A percentile compares a stretch with the other conserved stretches of the same genome.
phyloP scores from a whole-genome alignment of 53 echinoderm and acorn worm species.

The Hippasteria phrygiana region DNA sequence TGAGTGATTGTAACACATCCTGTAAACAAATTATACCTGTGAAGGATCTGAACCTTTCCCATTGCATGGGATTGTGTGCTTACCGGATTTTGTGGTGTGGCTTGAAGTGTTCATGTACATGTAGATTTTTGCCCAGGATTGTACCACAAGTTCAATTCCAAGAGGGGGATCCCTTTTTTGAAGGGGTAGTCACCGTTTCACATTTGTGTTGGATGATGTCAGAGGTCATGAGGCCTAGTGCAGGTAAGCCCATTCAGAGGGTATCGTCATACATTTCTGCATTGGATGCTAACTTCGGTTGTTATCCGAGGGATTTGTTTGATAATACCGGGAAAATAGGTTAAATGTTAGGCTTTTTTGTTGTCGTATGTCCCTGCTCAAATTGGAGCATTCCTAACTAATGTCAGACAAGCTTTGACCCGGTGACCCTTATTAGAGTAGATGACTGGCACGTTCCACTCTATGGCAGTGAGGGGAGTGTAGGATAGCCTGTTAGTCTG shows the following conservation, averaged over 20 bases:
- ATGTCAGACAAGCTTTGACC: slow-evolving; percentile 65
- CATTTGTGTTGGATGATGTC: neutral
- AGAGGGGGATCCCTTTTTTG: neutral
- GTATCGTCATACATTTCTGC: neutral
- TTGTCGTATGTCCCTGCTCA: neutral
- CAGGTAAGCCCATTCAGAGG: neutral
- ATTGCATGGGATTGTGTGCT: neutral
- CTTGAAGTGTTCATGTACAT: neutral
- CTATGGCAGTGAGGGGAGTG: slow-evolving; percentile 5
- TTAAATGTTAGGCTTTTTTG: neutral
- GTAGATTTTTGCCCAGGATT: slow-evolving; percentile 21
- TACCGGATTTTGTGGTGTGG: neutral
- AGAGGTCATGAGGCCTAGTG: slow-evolving; percentile 12
- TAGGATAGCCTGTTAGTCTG: neutral
- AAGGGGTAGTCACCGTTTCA: neutral
- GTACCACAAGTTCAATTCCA: slow-evolving; percentile 43
- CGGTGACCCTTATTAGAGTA: slow-evolving; percentile 44
- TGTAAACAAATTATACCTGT: too few species aligned
- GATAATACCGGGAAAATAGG: slow-evolving; percentile 7
- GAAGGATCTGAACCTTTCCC: too few species aligned
- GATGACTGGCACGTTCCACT: slow-evolving; percentile 54
- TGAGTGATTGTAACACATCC: too few species aligned
- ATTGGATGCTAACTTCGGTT: neutral
- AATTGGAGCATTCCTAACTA: slow-evolving; percentile 51
- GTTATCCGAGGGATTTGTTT: neutral